These are phyloP conservation scores for Ictalurus punctatus DNA, from an alignment of 2,113 vertebrate genomes.

Conservation along the genomic window DNA sequence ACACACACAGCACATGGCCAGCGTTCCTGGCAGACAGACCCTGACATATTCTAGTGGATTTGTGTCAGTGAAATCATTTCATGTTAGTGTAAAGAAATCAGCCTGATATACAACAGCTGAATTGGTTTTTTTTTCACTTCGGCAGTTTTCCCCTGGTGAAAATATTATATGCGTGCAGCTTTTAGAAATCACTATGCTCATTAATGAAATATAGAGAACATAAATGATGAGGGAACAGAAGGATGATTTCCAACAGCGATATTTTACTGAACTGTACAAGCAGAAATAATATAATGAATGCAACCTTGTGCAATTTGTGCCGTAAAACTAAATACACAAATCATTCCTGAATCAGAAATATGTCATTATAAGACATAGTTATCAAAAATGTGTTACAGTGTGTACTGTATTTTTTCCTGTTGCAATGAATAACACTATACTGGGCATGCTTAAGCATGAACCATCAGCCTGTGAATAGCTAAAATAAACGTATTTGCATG, in stretches of 20 bases:
- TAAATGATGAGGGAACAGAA: constrained; percentile 33
- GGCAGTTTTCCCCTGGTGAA: constrained; percentile 35
- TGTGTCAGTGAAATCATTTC: constrained; percentile 44
- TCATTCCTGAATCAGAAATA: neutral
- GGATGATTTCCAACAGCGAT: constrained; percentile 25
- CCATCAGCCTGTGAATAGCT: neutral
- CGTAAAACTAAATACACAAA: neutral
- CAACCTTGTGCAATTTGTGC: neutral
- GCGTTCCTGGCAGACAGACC: constrained; percentile 36
- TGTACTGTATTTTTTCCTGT: neutral
- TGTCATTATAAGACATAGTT: neutral
- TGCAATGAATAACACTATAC: neutral
- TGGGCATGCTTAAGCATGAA: neutral
- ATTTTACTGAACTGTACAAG: constrained; percentile 4
- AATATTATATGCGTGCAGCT: constrained; percentile 38
- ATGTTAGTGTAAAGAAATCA: constrained; percentile 26
- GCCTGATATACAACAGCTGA: constrained; percentile 30
- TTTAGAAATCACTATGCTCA: constrained; percentile 43
- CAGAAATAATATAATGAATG: neutral
- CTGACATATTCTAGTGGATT: constrained; percentile 48
- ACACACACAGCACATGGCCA: constrained; percentile 13
- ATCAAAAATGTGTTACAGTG: neutral
- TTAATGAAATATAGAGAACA: constrained; percentile 44
- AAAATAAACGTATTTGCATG: neutral
- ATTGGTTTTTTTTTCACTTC: constrained; percentile 26